Base-by-base conservation (phyloP, 2,797 vertebrate species). In the Typhlichthys subterraneus region DNA sequence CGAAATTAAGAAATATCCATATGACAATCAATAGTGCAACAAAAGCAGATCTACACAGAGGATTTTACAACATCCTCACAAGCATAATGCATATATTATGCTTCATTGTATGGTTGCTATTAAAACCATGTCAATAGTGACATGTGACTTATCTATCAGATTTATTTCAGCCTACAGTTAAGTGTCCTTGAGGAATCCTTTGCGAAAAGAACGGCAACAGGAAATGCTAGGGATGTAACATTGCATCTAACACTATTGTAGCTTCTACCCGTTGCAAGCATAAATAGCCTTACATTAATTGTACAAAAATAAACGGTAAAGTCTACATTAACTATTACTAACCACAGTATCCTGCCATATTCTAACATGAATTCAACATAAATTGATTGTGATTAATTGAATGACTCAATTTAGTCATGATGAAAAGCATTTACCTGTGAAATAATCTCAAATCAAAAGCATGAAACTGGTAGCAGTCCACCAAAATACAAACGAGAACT, bases 101-200 rank as follows among this genome's bases (percentile, higher is more conserved):
- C 31, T 65, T 61, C 57, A 17, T 55, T 11, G 17, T 7, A 54
- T 29, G 53, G 61, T 59, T 3, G 45, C 14, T 38, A 14, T 2
- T 29, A 38, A 53, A 19, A 7, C 45, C 42, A 53, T 56, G 12
- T 55, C 53, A 33, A 55, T 29, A 14, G 2, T 42, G 33, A 3
- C 15, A 17, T 17, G 15, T 17, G 15, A 19, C 55, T 33, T 19
- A 17, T 5, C 46, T 33, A 2, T 19, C 38, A 46, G 1, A 13
- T 5, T n/a, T 56, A 17, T 38, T 52, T 23, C 66, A 29, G 33
- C 17, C 57, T 12, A 8, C 42, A 23, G 45, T 45, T 17, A 45
- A 47, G 60, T 53, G 54, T 66, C 68, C 66, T 65, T 73, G 57
- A 64, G 29, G 54, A 58, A n/a, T 9, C 15, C 12, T 29, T 49